Evolutionary conservation across 2,113 vertebrate genomes (phyloP).

Genomic region (Antigone vipio): DNA sequence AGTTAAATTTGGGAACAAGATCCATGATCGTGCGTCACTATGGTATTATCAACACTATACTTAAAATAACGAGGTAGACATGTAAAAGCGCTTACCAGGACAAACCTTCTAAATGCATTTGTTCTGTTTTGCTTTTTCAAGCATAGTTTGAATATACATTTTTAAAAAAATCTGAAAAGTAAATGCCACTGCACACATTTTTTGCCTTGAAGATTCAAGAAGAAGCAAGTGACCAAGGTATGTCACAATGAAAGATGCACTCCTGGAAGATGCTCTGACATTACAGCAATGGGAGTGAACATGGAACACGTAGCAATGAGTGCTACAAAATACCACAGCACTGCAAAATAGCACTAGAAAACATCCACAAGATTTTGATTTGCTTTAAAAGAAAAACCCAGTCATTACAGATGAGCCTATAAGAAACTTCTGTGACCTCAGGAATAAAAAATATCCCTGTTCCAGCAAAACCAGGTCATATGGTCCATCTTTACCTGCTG

Average conservation of each 20-base stretch:
- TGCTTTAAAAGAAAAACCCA: not conserved
- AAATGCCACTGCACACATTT: not conserved
- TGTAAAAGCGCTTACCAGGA: not conserved
- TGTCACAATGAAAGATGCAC: not conserved
- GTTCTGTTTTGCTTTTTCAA: not conserved
- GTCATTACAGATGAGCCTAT: not conserved
- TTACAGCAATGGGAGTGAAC: not conserved
- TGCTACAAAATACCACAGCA: not conserved
- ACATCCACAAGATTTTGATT: not conserved
- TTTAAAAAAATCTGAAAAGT: not conserved
- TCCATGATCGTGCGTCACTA: not conserved
- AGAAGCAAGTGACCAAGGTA: not conserved
- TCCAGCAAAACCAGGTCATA: not conserved
- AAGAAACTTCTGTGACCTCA: not conserved
- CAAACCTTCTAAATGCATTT: not conserved
- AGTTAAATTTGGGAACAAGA: not conserved
- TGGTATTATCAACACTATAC: not conserved
- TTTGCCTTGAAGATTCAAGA: not conserved
- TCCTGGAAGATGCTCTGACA: not conserved
- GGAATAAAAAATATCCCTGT: not conserved
- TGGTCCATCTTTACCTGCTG: not conserved
- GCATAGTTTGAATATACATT: not conserved
- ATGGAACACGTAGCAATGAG: fast-evolving
- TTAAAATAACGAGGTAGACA: not conserved
- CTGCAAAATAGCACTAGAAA: not conserved